Base-by-base conservation (phyloP, 2,113 vertebrate species). In the Melanostigma gelatinosum region DNA sequence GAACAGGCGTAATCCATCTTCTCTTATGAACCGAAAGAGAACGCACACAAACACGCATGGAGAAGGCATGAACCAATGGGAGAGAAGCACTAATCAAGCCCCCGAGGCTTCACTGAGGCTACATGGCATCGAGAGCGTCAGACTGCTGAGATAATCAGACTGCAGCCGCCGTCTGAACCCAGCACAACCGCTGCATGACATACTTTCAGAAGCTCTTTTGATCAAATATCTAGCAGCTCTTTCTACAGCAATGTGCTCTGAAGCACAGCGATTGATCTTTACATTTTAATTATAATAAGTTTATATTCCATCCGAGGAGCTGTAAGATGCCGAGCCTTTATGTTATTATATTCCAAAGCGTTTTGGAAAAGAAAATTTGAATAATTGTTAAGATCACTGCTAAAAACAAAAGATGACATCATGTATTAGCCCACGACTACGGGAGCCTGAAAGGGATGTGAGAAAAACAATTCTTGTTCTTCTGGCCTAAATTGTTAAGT, bases 11-110 rank as follows among this genome's bases (percentile, higher is more conserved):
- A 58, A 89, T 88, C 76, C 67, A 88, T 88, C 82, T 80, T 61
- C 38, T 60, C 63, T 86, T 75, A 76, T 88, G 85, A 83, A 62
- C 16, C 13, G 0, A 58, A 66, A 48, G 22, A 24, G 44, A 50
- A 32, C 36, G 46, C 36, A 68, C 44, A 38, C 40, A 62, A 55
- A 67, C 27, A 64, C 6, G 65, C 48, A 69, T 22, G 62, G 36
- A 67, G 68, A 65, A 61, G 40, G 50, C 36, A 15, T 16, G 75
- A n/a, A 57, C 77, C 85, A 80, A 71, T 71, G 40, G 46, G 29
- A 75, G 42, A 66, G 22, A 48, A 67, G 82, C 87, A 76, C 87
- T 88, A 88, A 91, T 89, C 84, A 88, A 77, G 34, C 80, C 73
- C 83, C 86, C 0, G 16, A 68, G 82, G 86, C 69, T 77, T 83